Conservation (phyloP, 2,113 vertebrate species). For the Stercorarius parasiticus region DNA sequence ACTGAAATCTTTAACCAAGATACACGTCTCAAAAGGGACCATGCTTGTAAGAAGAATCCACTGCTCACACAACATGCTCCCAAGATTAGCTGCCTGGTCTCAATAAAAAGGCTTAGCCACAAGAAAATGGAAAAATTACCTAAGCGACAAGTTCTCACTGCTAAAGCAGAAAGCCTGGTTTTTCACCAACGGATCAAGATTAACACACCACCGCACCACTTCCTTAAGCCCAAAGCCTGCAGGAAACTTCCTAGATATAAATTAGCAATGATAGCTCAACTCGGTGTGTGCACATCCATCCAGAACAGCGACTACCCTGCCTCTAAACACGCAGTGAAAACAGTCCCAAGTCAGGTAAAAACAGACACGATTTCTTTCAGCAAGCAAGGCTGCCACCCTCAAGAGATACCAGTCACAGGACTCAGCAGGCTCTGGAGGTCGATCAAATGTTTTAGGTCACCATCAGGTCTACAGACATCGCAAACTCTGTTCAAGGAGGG, state of each 20-base stretch:
- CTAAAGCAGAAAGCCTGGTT: neutral
- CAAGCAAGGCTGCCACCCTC: neutral
- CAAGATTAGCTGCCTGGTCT: neutral
- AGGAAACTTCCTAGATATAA: neutral
- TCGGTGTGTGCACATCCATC: rapidly evolving
- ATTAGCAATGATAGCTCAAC: neutral
- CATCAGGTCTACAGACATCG: neutral
- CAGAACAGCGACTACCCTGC: neutral
- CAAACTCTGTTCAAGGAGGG: rapidly evolving
- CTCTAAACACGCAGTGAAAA: neutral
- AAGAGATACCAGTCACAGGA: neutral
- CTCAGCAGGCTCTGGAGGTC: neutral
- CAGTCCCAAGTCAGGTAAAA: neutral
- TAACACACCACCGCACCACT: neutral
- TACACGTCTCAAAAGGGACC: neutral
- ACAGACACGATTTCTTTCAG: neutral
- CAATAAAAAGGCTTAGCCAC: neutral
- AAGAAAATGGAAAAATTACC: neutral
- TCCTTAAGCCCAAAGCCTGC: neutral
- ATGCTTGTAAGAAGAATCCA: neutral
- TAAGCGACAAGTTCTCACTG: neutral
- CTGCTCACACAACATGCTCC: neutral
- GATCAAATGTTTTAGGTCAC: neutral
- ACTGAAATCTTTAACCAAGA: neutral
- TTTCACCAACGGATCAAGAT: neutral